Evolutionary conservation across 2,888 invertebrate species (phyloP).

Genomic region (Heliconius hortense): DNA sequence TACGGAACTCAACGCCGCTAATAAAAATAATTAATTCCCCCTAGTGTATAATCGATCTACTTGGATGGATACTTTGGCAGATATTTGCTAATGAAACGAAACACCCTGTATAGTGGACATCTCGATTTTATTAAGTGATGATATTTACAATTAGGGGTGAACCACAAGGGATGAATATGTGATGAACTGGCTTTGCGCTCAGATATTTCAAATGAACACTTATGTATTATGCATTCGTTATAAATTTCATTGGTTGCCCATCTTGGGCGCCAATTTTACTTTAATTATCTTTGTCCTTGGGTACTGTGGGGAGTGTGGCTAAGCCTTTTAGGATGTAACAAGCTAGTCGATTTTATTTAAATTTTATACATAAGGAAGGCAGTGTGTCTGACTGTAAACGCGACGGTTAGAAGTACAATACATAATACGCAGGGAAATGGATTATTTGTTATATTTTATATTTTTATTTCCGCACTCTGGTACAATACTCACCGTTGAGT

Average conservation of each 20-base stretch:
- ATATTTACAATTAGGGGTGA: conserved; percentile 47
- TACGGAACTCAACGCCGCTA: too few species aligned
- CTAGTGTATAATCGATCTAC: too few species aligned
- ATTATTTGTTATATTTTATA: too few species aligned
- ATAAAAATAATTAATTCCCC: too few species aligned
- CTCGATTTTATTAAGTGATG: conserved; percentile 67
- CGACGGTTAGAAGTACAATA: too few species aligned
- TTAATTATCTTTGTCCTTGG: conserved; percentile 11
- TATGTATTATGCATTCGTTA: conserved; percentile 25
- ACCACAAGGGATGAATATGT: conserved; percentile 53
- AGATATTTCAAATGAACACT: conserved; percentile 33
- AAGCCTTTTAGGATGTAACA: conserved; percentile 8
- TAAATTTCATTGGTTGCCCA: conserved; percentile 22
- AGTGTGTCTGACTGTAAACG: neutral
- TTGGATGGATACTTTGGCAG: neutral
- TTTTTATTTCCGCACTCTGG: too few species aligned
- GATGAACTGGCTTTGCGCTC: conserved; percentile 43
- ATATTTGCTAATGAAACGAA: neutral
- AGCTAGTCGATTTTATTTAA: neutral
- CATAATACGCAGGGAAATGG: neutral
- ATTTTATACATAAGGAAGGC: neutral
- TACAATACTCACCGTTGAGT: too few species aligned
- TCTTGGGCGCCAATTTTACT: conserved; percentile 18
- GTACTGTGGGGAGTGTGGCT: neutral
- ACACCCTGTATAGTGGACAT: conserved; percentile 50